phyloP scores from a whole-genome alignment of 1,140 invertebrate species.

The Hormaphis cornu region DNA sequence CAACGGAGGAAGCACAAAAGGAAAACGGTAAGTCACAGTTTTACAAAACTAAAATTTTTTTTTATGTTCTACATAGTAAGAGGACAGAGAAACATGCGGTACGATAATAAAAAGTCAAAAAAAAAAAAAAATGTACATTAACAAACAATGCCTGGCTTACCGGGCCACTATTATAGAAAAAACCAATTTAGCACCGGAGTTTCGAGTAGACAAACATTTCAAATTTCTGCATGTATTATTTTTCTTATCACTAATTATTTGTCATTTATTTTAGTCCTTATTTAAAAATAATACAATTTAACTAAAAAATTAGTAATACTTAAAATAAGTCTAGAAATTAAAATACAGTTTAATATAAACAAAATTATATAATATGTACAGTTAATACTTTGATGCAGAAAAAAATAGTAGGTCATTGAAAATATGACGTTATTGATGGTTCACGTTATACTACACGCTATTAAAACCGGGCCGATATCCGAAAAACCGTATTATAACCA shows the following conservation, averaged over 20 bases:
- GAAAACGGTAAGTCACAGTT: neutral
- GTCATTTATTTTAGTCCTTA: neutral
- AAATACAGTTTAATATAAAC: slow-evolving; percentile 30
- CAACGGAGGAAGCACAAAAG: neutral
- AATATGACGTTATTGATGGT: slow-evolving; percentile 1
- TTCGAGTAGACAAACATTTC: neutral
- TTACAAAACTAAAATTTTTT: neutral
- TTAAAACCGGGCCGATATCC: no score
- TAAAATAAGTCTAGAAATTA: neutral
- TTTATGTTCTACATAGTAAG: neutral
- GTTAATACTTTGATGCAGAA: neutral
- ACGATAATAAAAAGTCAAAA: neutral
- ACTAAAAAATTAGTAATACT: slow-evolving; percentile 27
- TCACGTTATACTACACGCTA: neutral
- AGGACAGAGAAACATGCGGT: neutral
- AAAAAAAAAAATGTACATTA: neutral
- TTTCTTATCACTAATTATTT: neutral
- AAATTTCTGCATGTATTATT: neutral
- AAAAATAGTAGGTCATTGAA: slow-evolving; percentile 9
- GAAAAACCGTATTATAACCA: no score
- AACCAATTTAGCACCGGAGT: neutral
- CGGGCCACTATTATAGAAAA: neutral
- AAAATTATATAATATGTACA: slow-evolving; percentile 10
- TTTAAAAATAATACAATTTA: slow-evolving; percentile 30
- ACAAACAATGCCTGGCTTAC: neutral